Conservation (phyloP, 2,797 vertebrate species). For the Balearica regulorum region DNA sequence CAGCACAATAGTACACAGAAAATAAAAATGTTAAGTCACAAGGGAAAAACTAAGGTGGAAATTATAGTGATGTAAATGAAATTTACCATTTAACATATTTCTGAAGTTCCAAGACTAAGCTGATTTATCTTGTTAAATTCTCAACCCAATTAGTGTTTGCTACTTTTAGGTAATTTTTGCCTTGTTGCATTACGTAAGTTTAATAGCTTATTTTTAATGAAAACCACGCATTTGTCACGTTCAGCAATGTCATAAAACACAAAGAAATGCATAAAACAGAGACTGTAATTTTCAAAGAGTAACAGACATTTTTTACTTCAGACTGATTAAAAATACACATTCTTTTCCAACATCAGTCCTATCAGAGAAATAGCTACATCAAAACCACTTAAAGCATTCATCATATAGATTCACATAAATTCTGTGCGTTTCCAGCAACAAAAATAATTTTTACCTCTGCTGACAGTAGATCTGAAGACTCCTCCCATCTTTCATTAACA, state of each 20-base stretch:
- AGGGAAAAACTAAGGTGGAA: not conserved
- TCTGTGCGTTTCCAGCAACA: not conserved
- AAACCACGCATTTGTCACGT: not conserved
- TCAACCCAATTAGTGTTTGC: not conserved
- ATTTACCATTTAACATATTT: not conserved
- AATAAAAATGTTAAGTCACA: not conserved
- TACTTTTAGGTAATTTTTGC: not conserved
- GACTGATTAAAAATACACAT: fast-evolving
- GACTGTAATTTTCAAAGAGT: not conserved
- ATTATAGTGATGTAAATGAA: not conserved
- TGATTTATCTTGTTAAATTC: not conserved
- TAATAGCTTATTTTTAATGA: not conserved
- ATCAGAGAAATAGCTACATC: not conserved
- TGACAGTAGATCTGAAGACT: not conserved
- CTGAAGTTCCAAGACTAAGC: not conserved
- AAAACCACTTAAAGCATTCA: not conserved
- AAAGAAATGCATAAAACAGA: not conserved
- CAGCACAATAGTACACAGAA: not conserved
- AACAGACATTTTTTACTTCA: not conserved
- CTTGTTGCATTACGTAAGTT: not conserved
- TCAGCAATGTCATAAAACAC: not conserved
- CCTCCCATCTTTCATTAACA: not conserved
- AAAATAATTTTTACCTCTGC: not conserved
- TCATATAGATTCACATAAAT: fast-evolving
- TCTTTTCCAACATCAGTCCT: not conserved